Evolutionary conservation across 2,113 vertebrate genomes (phyloP), one percentile per base, ranked within the genome.

Genomic region (Mungos mungo): DNA sequence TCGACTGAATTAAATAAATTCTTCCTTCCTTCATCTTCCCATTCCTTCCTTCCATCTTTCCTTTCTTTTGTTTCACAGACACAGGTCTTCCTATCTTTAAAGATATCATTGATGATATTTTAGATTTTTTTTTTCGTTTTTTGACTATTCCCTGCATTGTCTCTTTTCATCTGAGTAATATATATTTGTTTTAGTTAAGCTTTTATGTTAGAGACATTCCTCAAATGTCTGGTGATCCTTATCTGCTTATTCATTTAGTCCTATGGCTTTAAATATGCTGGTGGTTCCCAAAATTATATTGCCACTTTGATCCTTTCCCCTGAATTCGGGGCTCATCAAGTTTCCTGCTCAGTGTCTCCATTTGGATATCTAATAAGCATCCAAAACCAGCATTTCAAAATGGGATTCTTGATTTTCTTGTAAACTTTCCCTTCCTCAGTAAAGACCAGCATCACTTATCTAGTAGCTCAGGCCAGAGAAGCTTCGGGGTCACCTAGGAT

Each of bases 221-320:
- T 88, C 69, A 94, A 52, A 91, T 52, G n/a, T 92, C 69, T 88
- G 50, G 29, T 91, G 33, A 82, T 66, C 41, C 16, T 41, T 87
- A 65, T 19, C 47, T 92, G 63, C 91, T 94, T 23, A 71, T 96
- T 97, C 35, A 71, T 96, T 38, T 83, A 83, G 27, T 94, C 23
- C 31, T 13, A 7, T 84, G 69, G 13, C 54, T 97, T 97, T 94
- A 72, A 60, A 90, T 79, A 63, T 77, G 27, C 10, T 93, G 33
- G 63, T 88, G 3, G 79, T 84, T 50, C 52, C 71, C 23, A 80
- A 66, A 85, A 92, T 92, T 88, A 38, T 88, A 47, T 91, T 11
- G 41, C n/a, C 50, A 91, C 71, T n/a, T 92, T 38, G 35, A 77
- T 38, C 54, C 35, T 72, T 21, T 92, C 5, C 35, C 11, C 19